phyloP scores from a whole-genome alignment of 2,797 vertebrate genomes.

The Pangasius larnaudii region DNA sequence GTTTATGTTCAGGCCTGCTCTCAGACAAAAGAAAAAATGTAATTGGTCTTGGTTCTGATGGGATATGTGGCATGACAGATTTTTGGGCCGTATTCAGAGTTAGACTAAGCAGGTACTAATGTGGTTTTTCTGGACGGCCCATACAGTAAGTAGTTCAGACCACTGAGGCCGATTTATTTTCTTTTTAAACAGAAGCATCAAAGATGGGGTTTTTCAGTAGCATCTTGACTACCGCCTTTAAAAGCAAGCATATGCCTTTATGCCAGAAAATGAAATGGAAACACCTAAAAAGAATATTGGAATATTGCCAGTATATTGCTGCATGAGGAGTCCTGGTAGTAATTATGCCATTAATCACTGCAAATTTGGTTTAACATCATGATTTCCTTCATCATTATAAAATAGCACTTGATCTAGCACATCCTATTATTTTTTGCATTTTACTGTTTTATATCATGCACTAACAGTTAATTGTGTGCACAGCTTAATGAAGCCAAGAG shows the following conservation, averaged over 20 bases:
- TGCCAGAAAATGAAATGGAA: not conserved
- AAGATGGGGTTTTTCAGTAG: not conserved
- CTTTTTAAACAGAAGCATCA: not conserved
- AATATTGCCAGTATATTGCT: not conserved
- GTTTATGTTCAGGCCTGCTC: not conserved
- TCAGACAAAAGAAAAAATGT: no score
- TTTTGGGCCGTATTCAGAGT: not conserved
- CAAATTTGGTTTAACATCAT: not conserved
- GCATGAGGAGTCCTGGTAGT: not conserved
- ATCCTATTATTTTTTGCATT: not conserved
- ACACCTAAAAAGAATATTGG: not conserved
- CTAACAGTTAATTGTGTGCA: not conserved
- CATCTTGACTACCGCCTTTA: not conserved
- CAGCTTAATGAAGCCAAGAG: not conserved
- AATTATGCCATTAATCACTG: not conserved
- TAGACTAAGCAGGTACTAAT: not conserved
- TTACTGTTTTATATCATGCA: not conserved
- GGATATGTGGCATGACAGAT: not conserved
- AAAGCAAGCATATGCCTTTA: not conserved
- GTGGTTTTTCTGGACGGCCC: not conserved
- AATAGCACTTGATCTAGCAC: not conserved
- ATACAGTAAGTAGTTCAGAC: not conserved
- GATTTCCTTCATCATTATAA: not conserved
- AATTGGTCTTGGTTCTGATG: not conserved
- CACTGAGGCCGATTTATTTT: not conserved